Evolutionary conservation across 2,113 vertebrate genomes (phyloP), one percentile per base, ranked within the genome.

Genomic region (Brachyhypopomus gauderio): DNA sequence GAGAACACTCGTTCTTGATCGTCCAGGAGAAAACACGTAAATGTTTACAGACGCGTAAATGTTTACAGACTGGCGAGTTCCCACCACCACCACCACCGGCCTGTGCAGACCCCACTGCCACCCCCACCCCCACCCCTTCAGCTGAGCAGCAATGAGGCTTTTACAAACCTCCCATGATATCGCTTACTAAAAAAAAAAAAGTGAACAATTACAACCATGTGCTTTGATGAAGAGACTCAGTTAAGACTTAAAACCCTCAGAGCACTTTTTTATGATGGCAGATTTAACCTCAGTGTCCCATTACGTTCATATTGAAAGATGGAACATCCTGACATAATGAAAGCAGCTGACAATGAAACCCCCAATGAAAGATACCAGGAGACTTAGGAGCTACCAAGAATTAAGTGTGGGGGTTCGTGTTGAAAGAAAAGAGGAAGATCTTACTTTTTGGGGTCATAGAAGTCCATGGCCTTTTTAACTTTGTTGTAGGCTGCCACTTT

Each of bases 401-500:
- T 67, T 20, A 67, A 34, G 64, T 34, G 17, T 2, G 1, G 5
- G 64, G 27, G 27, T 38, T 0, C 23, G 30, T 34, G 22, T 34
- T 16, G 64, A 3, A 48, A 25, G 20, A n/a, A 9, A 3, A 20
- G 14, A 30, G 22, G 73, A 14, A 85, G 19, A 77, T 90, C 97
- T 97, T 93, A 99, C 98, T 96, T 95, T 81, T 96, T 91, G 2
- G 95, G 87, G 66, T 98, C 94, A 63, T 97, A 99, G 89, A 98
- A 99, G 89, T 98, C 97, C 98, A 99, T 99, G 34, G 92, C 94
- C 87, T 92, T 94, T 91, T 97, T 97, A 66, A 93, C 94, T 80
- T 96, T 98, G 87, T 99, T 98, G 88, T 99, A 99, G 56, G 97
- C 98, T 17, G 98, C 98, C 3, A 99, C 97, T 76, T 97, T 95